phyloP scores from a whole-genome alignment of 2,113 vertebrate genomes.

The Barnardius zonarius region DNA sequence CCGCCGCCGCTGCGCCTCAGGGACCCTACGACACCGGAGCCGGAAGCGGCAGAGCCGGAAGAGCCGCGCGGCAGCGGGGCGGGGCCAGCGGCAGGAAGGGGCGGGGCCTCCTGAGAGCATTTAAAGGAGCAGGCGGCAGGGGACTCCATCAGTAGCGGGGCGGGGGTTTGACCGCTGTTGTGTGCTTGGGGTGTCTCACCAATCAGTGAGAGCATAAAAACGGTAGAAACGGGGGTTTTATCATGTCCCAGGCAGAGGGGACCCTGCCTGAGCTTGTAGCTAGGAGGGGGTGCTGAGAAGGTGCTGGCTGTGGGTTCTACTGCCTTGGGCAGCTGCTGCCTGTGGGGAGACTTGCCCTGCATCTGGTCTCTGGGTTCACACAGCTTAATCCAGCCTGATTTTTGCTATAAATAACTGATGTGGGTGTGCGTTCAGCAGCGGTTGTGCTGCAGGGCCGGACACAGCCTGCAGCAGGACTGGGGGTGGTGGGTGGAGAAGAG shows the following conservation, averaged over 20 bases:
- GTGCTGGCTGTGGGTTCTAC: too few relatives aligned
- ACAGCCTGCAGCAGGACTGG: neutral
- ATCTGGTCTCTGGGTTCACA: rapidly evolving
- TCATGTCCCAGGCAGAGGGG: rapidly evolving
- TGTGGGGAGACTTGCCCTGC: rapidly evolving
- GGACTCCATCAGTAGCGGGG: rapidly evolving
- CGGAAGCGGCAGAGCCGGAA: slow-evolving; percentile 6
- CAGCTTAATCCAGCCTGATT: neutral
- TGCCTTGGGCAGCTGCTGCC: neutral
- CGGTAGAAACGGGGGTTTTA: rapidly evolving
- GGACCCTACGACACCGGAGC: neutral
- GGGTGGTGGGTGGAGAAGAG: neutral
- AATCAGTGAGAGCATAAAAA: rapidly evolving
- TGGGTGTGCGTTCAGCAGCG: rapidly evolving
- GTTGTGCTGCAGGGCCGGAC: neutral
- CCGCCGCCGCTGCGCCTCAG: neutral
- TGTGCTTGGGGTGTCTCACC: rapidly evolving
- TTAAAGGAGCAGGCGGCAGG: rapidly evolving
- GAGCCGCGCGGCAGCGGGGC: neutral
- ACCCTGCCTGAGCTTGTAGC: rapidly evolving
- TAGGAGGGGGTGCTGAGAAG: rapidly evolving
- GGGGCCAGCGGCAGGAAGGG: rapidly evolving
- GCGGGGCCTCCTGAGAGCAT: neutral
- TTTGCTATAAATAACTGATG: rapidly evolving
- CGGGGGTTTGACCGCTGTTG: rapidly evolving